A percentile compares a stretch with the other conserved stretches of the same genome.
Evolutionary conservation across 2,888 invertebrate genomes (phyloP).

Genomic region (Dioctria rufipes): DNA sequence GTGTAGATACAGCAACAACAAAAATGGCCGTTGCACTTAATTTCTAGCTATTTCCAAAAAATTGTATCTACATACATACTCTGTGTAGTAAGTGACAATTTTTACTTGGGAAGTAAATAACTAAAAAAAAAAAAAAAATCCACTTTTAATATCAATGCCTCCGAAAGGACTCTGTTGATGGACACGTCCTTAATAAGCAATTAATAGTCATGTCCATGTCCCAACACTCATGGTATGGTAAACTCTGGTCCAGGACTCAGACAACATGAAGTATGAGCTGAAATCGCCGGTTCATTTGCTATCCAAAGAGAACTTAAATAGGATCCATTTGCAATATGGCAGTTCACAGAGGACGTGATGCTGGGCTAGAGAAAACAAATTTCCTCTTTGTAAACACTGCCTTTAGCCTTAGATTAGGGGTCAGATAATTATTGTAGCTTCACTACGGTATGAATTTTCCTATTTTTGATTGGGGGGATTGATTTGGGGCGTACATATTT

Average conservation of each 20-base stretch:
- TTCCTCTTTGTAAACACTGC: slow-evolving; percentile 5
- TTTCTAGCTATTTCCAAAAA: too few relatives aligned
- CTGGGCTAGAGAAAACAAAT: background rate
- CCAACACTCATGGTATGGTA: background rate
- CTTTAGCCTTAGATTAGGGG: background rate
- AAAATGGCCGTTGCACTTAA: too few relatives aligned
- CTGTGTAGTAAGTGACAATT: background rate
- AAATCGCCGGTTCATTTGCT: slow-evolving; percentile 10
- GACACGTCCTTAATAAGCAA: slow-evolving; percentile 13
- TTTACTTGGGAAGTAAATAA: background rate
- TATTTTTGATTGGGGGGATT: background rate
- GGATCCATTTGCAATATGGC: slow-evolving; percentile 3
- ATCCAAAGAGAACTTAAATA: slow-evolving; percentile 5
- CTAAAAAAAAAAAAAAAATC: background rate
- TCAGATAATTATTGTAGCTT: background rate
- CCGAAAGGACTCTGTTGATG: background rate
- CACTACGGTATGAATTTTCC: background rate
- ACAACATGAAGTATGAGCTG: background rate
- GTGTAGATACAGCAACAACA: too few relatives aligned
- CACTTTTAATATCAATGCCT: background rate
- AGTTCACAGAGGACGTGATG: background rate
- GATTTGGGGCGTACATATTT: background rate
- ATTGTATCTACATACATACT: too few relatives aligned
- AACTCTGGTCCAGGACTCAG: too few relatives aligned
- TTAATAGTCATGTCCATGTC: slow-evolving; percentile 6